Conservation (phyloP, 2,113 vertebrate species). For the Syrrhaptes paradoxus region DNA sequence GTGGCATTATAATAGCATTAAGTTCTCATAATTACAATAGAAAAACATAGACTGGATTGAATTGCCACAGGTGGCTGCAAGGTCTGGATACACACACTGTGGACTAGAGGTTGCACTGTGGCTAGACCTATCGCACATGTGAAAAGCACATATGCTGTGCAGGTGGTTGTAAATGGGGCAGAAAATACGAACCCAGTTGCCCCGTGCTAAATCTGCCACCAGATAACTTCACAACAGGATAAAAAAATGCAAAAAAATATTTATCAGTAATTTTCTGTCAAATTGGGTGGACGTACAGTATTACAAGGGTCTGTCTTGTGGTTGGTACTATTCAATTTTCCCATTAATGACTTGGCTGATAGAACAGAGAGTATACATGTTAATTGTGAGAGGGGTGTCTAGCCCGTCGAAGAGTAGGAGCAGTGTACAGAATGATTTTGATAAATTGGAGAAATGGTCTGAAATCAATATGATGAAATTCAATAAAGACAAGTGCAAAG, state of each 20-base stretch:
- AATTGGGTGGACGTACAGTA: not conserved
- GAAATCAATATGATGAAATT: slow-evolving; percentile 31
- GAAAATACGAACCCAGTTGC: not conserved
- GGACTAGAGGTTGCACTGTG: not conserved
- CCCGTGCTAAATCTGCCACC: not conserved
- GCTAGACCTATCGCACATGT: not conserved
- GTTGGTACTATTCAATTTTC: not conserved
- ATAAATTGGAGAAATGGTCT: slow-evolving; percentile 2
- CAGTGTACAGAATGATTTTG: not conserved
- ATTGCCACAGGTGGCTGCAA: not conserved
- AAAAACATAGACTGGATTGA: not conserved
- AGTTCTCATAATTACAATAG: not conserved
- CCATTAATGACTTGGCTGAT: not conserved
- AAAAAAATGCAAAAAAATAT: not conserved
- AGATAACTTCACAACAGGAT: not conserved
- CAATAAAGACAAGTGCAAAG: slow-evolving; percentile 1
- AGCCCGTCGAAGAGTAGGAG: not conserved
- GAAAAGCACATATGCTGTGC: not conserved
- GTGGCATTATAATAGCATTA: not conserved
- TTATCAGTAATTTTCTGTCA: not conserved
- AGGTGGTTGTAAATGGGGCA: not conserved
- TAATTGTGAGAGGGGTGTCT: not conserved
- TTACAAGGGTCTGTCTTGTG: not conserved
- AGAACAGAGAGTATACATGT: not conserved
- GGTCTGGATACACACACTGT: not conserved